These are phyloP conservation scores for Protodeltote pygarga DNA, from an alignment of 2,888 invertebrate genomes.

Conservation along the genomic window DNA sequence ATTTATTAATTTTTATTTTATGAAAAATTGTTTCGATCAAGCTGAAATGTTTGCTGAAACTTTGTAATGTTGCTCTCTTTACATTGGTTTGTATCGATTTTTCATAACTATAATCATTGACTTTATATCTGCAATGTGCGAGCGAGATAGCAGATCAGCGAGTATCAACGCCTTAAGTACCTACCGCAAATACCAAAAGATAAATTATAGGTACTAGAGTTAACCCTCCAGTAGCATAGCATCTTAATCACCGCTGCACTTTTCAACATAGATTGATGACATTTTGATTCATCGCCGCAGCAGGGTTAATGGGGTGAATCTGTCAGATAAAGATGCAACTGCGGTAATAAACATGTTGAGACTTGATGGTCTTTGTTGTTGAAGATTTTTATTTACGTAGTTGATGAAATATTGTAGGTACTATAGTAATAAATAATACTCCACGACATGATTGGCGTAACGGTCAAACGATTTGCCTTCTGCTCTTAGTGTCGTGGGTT, in stretches of 20 bases:
- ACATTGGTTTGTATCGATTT: too few species aligned
- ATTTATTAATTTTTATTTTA: too few species aligned
- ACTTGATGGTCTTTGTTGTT: conserved; percentile 14
- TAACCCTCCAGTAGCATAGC: conserved; percentile 29
- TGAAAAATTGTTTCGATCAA: too few species aligned
- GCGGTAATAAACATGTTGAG: conserved; percentile 43
- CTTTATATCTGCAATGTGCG: too few species aligned
- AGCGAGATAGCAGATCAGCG: too few species aligned
- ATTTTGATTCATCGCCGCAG: conserved; percentile 66
- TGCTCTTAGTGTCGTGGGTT: too few species aligned
- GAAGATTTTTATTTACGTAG: conserved; percentile 6
- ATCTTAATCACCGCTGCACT: conserved; percentile 64
- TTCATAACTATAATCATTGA: too few species aligned
- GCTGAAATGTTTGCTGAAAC: too few species aligned
- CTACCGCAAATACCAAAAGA: conserved; percentile 20
- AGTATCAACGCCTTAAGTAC: neutral
- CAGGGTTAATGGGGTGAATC: conserved; percentile 67
- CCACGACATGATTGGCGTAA: too few species aligned
- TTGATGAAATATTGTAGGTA: neutral
- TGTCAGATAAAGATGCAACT: conserved; percentile 64
- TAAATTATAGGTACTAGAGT: conserved; percentile 42
- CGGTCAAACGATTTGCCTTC: too few species aligned
- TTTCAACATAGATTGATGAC: conserved; percentile 66
- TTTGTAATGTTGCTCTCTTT: too few species aligned
- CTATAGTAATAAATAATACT: too few species aligned